These are phyloP conservation scores for Drosophila silvestris DNA, from an alignment of 2,888 invertebrate genomes.

Conservation along the genomic window DNA sequence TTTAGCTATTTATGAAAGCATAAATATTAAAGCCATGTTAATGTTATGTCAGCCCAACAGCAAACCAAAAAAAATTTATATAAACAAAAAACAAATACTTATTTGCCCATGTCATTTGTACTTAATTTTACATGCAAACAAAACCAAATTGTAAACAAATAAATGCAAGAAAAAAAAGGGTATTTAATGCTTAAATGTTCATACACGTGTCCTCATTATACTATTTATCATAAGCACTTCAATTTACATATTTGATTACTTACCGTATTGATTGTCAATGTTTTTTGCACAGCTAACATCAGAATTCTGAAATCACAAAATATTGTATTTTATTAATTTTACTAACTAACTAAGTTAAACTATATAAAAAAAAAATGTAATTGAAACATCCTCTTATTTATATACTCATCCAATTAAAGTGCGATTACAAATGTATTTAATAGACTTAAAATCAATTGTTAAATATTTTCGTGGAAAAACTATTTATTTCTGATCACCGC, in stretches of 20 bases:
- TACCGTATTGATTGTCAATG: slow-evolving; percentile 25
- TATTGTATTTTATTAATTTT: not conserved
- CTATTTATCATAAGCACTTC: slow-evolving; percentile 28
- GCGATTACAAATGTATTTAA: not conserved
- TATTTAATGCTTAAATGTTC: slow-evolving; percentile 17
- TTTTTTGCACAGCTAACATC: not conserved
- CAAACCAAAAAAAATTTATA: slow-evolving; percentile 1
- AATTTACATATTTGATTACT: slow-evolving; percentile 42
- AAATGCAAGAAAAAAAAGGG: slow-evolving; percentile 27
- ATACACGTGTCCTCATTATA: slow-evolving; percentile 23
- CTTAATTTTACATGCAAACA: slow-evolving; percentile 69
- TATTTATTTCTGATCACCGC: not conserved
- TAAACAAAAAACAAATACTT: slow-evolving; percentile 37
- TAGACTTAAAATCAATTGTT: not conserved
- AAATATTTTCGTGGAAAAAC: not conserved
- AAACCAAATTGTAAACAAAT: slow-evolving; percentile 55
- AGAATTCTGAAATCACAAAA: not conserved
- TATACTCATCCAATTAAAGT: not conserved
- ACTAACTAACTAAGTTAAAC: not conserved
- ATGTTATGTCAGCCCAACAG: slow-evolving; percentile 30
- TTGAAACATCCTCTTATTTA: too few relatives aligned
- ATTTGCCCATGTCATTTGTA: slow-evolving; percentile 73
- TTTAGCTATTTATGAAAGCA: slow-evolving; percentile 48
- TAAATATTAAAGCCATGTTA: slow-evolving; percentile 57
- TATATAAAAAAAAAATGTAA: not conserved